phyloP scores from a whole-genome alignment of 2,888 invertebrate genomes.

The Epinotia brunnichana region DNA sequence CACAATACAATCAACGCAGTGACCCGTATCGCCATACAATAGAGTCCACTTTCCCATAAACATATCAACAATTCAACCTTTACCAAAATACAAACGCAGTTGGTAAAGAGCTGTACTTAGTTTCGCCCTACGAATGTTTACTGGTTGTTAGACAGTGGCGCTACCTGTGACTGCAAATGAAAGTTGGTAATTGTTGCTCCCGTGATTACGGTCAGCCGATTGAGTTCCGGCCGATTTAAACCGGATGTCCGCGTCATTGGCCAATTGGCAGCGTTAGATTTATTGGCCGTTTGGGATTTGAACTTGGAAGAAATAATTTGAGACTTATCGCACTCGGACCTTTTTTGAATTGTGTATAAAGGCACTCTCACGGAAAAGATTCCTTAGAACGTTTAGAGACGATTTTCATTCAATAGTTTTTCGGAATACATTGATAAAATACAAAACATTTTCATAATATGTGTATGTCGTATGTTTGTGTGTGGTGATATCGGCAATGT shows the following conservation, averaged over 20 bases:
- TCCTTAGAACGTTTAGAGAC: too few species aligned
- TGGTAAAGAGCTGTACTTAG: constrained; percentile 5
- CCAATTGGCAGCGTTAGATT: constrained; percentile 39
- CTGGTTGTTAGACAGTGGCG: neutral
- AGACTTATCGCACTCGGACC: constrained; percentile 1
- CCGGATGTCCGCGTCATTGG: constrained; percentile 42
- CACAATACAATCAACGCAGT: constrained; percentile 15
- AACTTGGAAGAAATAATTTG: constrained; percentile 26
- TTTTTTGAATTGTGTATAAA: neutral
- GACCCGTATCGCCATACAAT: constrained; percentile 6
- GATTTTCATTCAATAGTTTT: too few species aligned
- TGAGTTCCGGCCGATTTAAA: constrained; percentile 43
- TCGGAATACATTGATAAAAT: too few species aligned
- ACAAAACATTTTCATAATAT: too few species aligned
- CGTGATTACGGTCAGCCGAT: constrained; percentile 43
- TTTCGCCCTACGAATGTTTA: neutral
- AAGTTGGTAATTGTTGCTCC: constrained; percentile 32
- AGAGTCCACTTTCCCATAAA: constrained; percentile 32
- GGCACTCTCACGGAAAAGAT: too few species aligned
- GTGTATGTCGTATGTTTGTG: too few species aligned
- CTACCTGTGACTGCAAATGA: neutral
- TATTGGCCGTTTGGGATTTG: constrained; percentile 31
- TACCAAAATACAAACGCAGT: constrained; percentile 18
- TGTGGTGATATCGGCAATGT: too few species aligned
- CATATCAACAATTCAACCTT: constrained; percentile 17